Base-by-base conservation (phyloP, 2,888 invertebrate genomes). In the Cactoblastis cactorum region DNA sequence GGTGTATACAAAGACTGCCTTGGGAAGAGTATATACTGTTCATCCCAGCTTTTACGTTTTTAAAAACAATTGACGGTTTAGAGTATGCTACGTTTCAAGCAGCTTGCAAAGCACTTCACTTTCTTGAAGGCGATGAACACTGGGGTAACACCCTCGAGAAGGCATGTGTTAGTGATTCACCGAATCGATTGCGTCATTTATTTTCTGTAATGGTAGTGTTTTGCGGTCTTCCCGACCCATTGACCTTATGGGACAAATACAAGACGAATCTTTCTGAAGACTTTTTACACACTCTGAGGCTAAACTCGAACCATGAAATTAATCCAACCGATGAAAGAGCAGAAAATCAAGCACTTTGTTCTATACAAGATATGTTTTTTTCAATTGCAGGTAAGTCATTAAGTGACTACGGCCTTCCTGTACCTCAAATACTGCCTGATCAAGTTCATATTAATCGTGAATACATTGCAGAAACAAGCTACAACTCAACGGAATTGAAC, bases 81-180 rank as follows among this genome's bases (percentile, higher is more conserved):
- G 32, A 58, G 3, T 57, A 61, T 56, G 49, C 54, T 1, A 69
- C 67, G 18, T 77, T 60, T 48, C 54, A 59, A 24, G 57, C 58
- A 43, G 69, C 69, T 50, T 71, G 71, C 54, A 50, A 51, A 38
- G 62, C 60, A 28, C 54, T 46, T 12, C 34, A 34, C 8, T 12
- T 46, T 60, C 56, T 74, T 14, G 68, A 77, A 55, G 64, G 71
- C 50, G 73, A 76, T 56, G 50, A 55, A 38, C 63, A 76, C 50
- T 78, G 74, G 73, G 61, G 63, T 52, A 53, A 57, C 3, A 4
- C 22, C 3, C 22, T 22, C 22, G 3, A 5, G 22, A 15, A 45
- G 14, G 33, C 45, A n/a, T 57, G 56, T 48, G 41, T 63, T 22
- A 60, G 60, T 49, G 50, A 63, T 46, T 58, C 51, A 52, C 60